Evolutionary conservation across 2,888 invertebrate species (phyloP), one percentile per base, ranked within the genome.

Genomic region (Alitta virens): DNA sequence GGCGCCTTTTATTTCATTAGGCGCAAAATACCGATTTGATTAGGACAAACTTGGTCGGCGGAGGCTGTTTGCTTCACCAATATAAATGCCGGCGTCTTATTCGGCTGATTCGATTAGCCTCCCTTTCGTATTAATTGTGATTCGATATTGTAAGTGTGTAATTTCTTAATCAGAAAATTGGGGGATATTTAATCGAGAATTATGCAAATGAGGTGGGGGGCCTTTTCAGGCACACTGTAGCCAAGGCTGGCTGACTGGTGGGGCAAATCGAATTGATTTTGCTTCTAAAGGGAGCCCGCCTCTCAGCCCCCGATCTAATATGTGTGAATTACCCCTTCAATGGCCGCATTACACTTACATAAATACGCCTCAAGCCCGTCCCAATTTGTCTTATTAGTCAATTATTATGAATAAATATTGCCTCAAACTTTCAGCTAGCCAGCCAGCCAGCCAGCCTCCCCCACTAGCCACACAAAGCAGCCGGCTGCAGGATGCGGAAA

Each of bases 131-230:
- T 62, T 62, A 62, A 62, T 62, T 56, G 62, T 62, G 62, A 62
- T 62, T 62, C 62, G 62, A 62, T 56, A 56, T 51, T 62, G 50
- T 25, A 27, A 57, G 62, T 53, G 62, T 62, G 56, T 62, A 62
- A 62, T 62, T 62, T 62, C 46, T 62, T 62, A 62, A 56, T 62
- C 53, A 62, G 56, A 62, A 62, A 62, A 56, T 62, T 56, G 62
- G 62, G 53, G 40, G 51, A 62, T 51, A 62, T 62, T 62, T 62
- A 62, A 62, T 62, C 53, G 62, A 43, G 56, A 56, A 62, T 62
- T 62, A 62, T 62, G 62, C 56, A 62, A 62, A 62, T 62, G 26
- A 27, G 62, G 9, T 7, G 18, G 21, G 46, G 33, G 33, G 7
- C 33, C 12, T 33, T 33, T 33, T 7, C 12, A 5, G 33, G 33